Evolutionary conservation across 2,888 invertebrate species (phyloP), one percentile per base, ranked within the genome.

Genomic region (Drosophila prostipennis): DNA sequence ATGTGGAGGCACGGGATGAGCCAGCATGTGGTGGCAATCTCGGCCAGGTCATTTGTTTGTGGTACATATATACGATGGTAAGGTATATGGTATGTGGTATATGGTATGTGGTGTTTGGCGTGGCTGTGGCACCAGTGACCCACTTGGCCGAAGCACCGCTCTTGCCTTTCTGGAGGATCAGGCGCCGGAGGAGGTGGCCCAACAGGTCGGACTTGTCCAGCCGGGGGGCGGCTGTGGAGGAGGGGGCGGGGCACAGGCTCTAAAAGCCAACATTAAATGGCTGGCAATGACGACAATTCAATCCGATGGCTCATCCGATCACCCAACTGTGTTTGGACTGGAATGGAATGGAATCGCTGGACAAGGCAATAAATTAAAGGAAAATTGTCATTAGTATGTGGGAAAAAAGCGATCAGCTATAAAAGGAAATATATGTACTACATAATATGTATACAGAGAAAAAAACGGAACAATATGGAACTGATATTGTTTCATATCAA

Each of bases 41-140:
- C 49, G 60, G 69, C 39, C 69, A 70, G 69, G 60, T 51, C 54
- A 64, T 34, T 34, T 36, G 52, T 14, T 37, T 43, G 32, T 39
- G 59, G 26, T 10, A 29, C 29, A 29, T 29, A n/a, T 46, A 11
- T 5, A 34, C 11, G 4, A 37, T 4, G 16, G 32, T 10, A 19
- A 19, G 19, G 19, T 19, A 19, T 19, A 19, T 19, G 1, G 13
- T 19, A 19, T 19, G 2, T 19, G 1, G 13, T 6, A 19, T 42
- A 19, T 19, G 11, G 42, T 42, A 10, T 34, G 32, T 34, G 19
- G 19, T 19, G 19, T 19, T 19, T 19, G 19, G 19, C 3, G 19
- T 19, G 19, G 19, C 19, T 19, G 19, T 19, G 19, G 11, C 32
- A 32, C 7, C 8, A 8, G 32, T 60, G 64, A 61, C 39, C 64